Evolutionary conservation across 2,113 vertebrate species (phyloP).

Genomic region (Rhegmatorhina hoffmannsi): DNA sequence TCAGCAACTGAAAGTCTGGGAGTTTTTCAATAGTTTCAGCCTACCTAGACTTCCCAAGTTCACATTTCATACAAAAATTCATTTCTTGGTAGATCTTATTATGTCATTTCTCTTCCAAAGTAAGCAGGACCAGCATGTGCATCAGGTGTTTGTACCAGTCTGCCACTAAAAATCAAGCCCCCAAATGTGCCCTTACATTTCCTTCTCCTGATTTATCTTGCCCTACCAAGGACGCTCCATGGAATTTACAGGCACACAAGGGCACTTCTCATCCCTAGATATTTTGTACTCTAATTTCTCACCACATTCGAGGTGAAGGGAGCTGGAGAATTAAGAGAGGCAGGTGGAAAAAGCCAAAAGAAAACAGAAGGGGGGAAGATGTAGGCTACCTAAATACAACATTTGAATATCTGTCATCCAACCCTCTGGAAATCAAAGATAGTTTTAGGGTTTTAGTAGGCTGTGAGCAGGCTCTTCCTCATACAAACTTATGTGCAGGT

Average conservation of each 20-base stretch:
- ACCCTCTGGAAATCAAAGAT: neutral
- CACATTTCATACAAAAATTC: neutral
- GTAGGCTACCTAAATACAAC: neutral
- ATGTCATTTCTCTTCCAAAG: neutral
- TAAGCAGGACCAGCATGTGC: neutral
- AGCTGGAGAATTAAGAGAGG: neutral
- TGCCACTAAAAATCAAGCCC: neutral
- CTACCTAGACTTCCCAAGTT: neutral
- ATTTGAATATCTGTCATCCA: neutral
- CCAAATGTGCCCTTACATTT: neutral
- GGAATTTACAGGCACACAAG: neutral
- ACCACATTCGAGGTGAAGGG: neutral
- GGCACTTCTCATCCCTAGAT: neutral
- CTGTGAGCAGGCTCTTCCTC: neutral
- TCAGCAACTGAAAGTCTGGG: neutral
- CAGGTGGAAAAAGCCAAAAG: neutral
- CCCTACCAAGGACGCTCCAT: neutral
- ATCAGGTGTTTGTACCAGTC: neutral
- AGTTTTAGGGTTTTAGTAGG: neutral
- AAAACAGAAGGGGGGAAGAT: neutral
- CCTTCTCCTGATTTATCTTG: neutral
- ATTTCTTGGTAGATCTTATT: neutral
- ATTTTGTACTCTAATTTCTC: neutral
- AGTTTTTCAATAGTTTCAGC: neutral
- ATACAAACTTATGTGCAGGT: neutral